Evolutionary conservation across 2,888 invertebrate species (phyloP).

Genomic region (Campopleginae sp.): DNA sequence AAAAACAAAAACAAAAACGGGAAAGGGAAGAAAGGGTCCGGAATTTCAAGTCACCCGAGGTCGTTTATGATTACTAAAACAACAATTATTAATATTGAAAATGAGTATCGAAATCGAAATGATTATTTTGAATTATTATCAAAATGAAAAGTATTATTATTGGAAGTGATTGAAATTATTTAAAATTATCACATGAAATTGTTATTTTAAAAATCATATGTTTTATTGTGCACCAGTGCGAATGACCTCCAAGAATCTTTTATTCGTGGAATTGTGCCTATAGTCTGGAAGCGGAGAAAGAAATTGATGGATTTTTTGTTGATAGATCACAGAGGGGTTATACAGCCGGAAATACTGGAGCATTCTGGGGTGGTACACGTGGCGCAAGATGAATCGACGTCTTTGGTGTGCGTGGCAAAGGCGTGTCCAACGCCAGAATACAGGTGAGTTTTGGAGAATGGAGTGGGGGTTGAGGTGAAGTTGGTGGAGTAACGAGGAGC

Average conservation of each 20-base stretch:
- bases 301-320: conserved; percentile 1
- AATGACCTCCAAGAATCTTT: neutral
- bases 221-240: no score
- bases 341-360: conserved; percentile 90
- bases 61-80: no score
- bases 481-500: neutral
- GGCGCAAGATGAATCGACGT: conserved; percentile 90
- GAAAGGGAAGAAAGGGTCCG: no score
- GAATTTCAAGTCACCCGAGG: no score
- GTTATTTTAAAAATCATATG: no score
- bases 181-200: no score
- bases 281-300: neutral
- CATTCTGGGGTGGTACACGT: conserved; percentile 89
- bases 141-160: neutral
- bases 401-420: conserved; percentile 91
- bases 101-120: no score
- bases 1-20: no score
- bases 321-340: conserved; percentile 89
- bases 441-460: conserved; percentile 85
- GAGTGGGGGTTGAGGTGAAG: neutral
- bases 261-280: neutral
- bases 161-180: no score
- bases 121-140: no score
- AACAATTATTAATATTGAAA: no score
- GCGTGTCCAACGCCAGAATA: conserved; percentile 92